Percentiles rank a stretch among this genome's conserved stretches.
These are phyloP conservation scores for Hydriomena furcata DNA, from an alignment of 2,888 invertebrate species.

Conservation along the genomic window DNA sequence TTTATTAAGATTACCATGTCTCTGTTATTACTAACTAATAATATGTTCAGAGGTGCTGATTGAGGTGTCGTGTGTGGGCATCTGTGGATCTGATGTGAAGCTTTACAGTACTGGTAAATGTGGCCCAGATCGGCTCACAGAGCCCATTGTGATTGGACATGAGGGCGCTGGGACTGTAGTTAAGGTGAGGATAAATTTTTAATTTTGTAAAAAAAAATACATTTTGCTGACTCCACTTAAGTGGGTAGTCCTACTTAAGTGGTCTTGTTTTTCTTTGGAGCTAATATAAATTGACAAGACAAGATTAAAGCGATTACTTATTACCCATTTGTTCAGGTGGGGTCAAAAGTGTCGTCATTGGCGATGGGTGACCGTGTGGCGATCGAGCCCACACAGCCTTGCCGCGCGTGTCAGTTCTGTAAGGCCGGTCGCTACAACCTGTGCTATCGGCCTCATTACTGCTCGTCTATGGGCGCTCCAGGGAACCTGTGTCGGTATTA, in stretches of 20 bases:
- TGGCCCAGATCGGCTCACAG: conserved; percentile 90
- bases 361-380: conserved; percentile 94
- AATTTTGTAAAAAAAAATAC: too few species aligned
- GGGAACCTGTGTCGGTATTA: conserved; percentile 94
- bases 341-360: conserved; percentile 83
- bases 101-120: conserved; percentile 92
- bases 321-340: conserved; percentile 49
- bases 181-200: conserved; percentile 71
- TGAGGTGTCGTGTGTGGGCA: conserved; percentile 94
- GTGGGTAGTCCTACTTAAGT: too few species aligned
- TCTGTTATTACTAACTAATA: too few species aligned
- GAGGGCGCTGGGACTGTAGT: conserved; percentile 92
- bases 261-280: too few species aligned
- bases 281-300: too few species aligned
- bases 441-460: conserved; percentile 92
- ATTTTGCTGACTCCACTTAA: too few species aligned
- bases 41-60: conserved; percentile 89
- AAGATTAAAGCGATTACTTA: too few species aligned
- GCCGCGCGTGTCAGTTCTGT: conserved; percentile 91
- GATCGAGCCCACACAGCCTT: conserved; percentile 96
- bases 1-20: too few species aligned
- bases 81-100: conserved; percentile 97
- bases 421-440: conserved; percentile 93
- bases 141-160: conserved; percentile 96
- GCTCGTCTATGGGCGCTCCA: conserved; percentile 93